Base-by-base conservation (phyloP, 2,113 vertebrate species). In the Ageneiosus marmoratus region DNA sequence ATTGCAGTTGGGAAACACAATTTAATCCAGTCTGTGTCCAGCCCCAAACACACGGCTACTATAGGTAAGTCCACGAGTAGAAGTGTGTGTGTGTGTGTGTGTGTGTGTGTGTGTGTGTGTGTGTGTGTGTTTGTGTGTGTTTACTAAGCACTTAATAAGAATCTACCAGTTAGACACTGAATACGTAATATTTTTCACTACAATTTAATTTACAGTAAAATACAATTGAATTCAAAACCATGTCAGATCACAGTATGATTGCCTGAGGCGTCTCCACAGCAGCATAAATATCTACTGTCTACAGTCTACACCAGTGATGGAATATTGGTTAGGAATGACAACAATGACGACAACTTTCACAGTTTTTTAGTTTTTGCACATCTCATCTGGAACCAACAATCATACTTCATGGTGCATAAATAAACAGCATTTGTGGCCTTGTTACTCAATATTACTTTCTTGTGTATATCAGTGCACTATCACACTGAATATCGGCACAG, bases 1-100 rank as follows among this genome's bases (percentile, higher is more conserved):
- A 88, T 93, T 91, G 83, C 95, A 97, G 96, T 95, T 91, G 93
- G 93, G 83, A 95, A 93, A 89, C 95, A 95, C 92, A 95, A 93
- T 91, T 95, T 95, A 90, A 93, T 93, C 89, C 95, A 95, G 82
- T 95, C 90, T 84, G 91, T 92, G 58, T 92, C 93, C 94, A 96
- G 96, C 88, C 95, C 96, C 90, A 96, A 95, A 92, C 95, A 95
- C 91, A 87, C 94, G 9, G 90, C 94, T 86, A 94, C 95, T 69
- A 93, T 96, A 90, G 95, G 95, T 95, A 95, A 82, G 94, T 90
- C 27, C 73, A 81, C 62, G 37, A 81, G 65, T 70, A 37, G 37
- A 5, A 41, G 37, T 41, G 37, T 41, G 37, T 41, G 37, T 41
- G 37, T 41, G 37, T 41, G 37, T 41, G 37, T 41, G 37, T 2